A percentile compares a stretch with the other conserved stretches of the same genome.
phyloP scores from a whole-genome alignment of 2,113 vertebrate genomes.

The Bolborhynchus lineola region DNA sequence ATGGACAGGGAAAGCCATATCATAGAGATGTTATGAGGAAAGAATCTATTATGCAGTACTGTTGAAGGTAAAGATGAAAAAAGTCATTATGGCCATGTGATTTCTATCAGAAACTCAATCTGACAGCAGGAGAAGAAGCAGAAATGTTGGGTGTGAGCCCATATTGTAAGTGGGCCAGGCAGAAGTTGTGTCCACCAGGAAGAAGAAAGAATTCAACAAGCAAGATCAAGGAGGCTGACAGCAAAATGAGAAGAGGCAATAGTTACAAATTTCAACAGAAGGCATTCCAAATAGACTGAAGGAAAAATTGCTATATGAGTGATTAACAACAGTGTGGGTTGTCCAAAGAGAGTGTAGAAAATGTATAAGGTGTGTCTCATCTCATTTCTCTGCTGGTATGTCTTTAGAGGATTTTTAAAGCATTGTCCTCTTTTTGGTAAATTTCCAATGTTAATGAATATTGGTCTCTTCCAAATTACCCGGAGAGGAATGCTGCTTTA shows the following conservation, averaged over 20 bases:
- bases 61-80: background rate
- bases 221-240: background rate
- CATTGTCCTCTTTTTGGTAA: background rate
- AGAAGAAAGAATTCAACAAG: background rate
- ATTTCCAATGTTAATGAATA: slow-evolving; percentile 54
- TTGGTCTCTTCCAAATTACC: slow-evolving; percentile 18
- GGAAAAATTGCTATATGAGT: background rate
- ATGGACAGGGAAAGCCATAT: background rate
- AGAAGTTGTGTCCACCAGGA: rapidly evolving
- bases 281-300: background rate
- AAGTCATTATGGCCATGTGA: background rate
- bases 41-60: rapidly evolving
- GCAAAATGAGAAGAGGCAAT: background rate
- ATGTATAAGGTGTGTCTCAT: background rate
- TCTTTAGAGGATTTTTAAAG: background rate
- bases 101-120: background rate
- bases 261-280: background rate
- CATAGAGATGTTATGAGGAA: background rate
- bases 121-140: background rate
- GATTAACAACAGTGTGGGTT: rapidly evolving
- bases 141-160: background rate
- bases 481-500: slow-evolving; percentile 16
- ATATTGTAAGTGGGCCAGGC: background rate
- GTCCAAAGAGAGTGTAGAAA: background rate
- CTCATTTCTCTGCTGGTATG: background rate